phyloP scores from a whole-genome alignment of 2,797 vertebrate species.

The Xiphophorus birchmanni region DNA sequence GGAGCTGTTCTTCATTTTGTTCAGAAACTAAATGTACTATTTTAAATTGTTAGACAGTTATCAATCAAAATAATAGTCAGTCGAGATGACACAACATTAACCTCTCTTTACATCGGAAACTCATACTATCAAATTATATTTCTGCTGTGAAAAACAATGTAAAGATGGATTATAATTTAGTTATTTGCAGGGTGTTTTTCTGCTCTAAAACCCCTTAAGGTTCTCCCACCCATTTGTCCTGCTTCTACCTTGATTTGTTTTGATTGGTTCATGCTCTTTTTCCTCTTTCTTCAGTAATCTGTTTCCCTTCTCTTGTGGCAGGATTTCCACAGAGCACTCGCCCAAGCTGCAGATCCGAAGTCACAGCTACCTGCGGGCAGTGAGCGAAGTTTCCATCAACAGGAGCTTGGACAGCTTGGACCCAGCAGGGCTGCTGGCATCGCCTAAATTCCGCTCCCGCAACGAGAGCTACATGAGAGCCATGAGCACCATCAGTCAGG shows the following conservation, averaged over 20 bases:
- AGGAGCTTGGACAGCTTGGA: constrained; percentile 97
- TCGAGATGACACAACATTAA: background rate
- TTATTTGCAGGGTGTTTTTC: background rate
- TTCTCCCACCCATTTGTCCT: background rate
- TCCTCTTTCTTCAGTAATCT: background rate
- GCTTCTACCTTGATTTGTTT: constrained; percentile 21
- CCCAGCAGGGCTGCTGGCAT: constrained; percentile 89
- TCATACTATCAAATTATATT: background rate
- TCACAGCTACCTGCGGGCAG: constrained; percentile 98
- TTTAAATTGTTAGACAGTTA: background rate
- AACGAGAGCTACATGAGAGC: constrained; percentile 99
- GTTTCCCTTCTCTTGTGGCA: constrained; percentile 48
- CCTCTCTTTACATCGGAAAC: background rate
- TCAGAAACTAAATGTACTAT: background rate
- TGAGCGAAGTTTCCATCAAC: constrained; percentile 99
- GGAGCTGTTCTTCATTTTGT: background rate
- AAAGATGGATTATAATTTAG: background rate
- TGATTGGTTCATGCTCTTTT: background rate
- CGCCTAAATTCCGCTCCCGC: constrained; percentile 97
- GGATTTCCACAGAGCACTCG: constrained; percentile 96
- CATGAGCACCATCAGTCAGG: constrained; percentile 99
- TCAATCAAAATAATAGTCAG: background rate
- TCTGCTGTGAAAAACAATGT: background rate
- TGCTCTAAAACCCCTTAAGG: background rate
- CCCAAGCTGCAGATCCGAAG: constrained; percentile 98